Base-by-base conservation (phyloP, 2,888 invertebrate species). In the Yponomeuta sedellus region DNA sequence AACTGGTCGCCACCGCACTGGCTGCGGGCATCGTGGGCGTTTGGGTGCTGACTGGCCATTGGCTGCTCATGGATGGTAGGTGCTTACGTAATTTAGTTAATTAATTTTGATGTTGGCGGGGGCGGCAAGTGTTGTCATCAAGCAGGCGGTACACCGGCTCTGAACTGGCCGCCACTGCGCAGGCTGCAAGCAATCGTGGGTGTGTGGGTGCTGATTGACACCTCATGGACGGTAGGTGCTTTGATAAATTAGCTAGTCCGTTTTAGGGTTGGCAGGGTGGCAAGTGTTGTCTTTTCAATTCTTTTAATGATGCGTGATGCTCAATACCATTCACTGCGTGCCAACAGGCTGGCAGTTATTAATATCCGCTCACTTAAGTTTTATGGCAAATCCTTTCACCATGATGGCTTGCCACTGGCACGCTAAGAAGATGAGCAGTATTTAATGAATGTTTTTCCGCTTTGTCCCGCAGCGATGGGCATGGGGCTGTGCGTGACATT, bases 401-500 rank as follows among this genome's bases (percentile, higher is more conserved):
- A n/a, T n/a, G n/a, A n/a, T n/a, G n/a, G n/a, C n/a, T n/a, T n/a
- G n/a, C n/a, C n/a, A n/a, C n/a, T n/a, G n/a, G n/a, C n/a, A n/a
- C n/a, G n/a, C n/a, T n/a, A n/a, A n/a, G n/a, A n/a, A n/a, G n/a
- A n/a, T n/a, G 25, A 4, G 25, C 25, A 25, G 25, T 25, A 34
- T 8, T 34, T 8, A 34, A 5, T 34, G 8, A 34, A 34, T 34
- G 8, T 34, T 34, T 34, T 8, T 6, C 10, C 34, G 8, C 10
- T 34, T 34, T 6, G 34, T 34, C 34, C 83, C 85, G 10, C 88
- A 96, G 98, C 98, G 34, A 97, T 99, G 96, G 99, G 98, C 69
- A 98, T 99, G 98, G 98, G 98, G 3, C 92, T 99, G 62, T 99
- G 98, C 88, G 98, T 99, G 73, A 98, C 98, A 67, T 99, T 99